phyloP scores from a whole-genome alignment of 2,888 invertebrate species.

The Caenorhabditis sp. region DNA sequence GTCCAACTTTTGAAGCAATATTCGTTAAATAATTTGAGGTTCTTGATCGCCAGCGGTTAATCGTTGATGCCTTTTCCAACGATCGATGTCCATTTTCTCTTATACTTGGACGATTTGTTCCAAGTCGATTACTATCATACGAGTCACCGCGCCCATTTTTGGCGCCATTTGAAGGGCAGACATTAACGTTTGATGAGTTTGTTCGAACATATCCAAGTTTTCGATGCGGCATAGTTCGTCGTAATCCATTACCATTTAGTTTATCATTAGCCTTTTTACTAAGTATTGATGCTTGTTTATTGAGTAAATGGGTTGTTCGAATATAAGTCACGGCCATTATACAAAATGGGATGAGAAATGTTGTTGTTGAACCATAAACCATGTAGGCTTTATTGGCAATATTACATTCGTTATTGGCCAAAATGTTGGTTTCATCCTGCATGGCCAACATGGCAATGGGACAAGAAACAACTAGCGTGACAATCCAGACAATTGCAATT shows the following conservation, averaged over 20 bases:
- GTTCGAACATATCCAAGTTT: constrained; percentile 59
- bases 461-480: constrained; percentile 89
- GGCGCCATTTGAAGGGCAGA: constrained; percentile 4
- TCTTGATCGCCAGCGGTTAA: constrained; percentile 43
- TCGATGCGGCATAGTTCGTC: constrained; percentile 61
- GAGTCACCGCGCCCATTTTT: constrained; percentile 16
- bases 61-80: constrained; percentile 44
- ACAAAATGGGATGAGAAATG: constrained; percentile 91
- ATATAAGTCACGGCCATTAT: constrained; percentile 96
- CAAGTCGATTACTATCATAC: constrained; percentile 19
- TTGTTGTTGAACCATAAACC: constrained; percentile 83
- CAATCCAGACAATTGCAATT: constrained; percentile 90
- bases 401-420: constrained; percentile 72
- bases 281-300: constrained; percentile 72
- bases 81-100: constrained; percentile 37
- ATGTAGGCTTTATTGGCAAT: constrained; percentile 70
- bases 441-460: constrained; percentile 78
- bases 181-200: constrained; percentile 33
- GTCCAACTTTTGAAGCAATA: constrained; percentile 48
- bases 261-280: constrained; percentile 56
- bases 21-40: constrained; percentile 48
- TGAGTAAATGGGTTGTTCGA: constrained; percentile 86
- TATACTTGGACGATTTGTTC: constrained; percentile 32
- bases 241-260: constrained; percentile 58
- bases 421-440: constrained; percentile 73